A percentile compares a stretch with the other conserved stretches of the same genome.
Conservation (phyloP, 2,888 invertebrate species). For the Anagyrus pseudococci region DNA sequence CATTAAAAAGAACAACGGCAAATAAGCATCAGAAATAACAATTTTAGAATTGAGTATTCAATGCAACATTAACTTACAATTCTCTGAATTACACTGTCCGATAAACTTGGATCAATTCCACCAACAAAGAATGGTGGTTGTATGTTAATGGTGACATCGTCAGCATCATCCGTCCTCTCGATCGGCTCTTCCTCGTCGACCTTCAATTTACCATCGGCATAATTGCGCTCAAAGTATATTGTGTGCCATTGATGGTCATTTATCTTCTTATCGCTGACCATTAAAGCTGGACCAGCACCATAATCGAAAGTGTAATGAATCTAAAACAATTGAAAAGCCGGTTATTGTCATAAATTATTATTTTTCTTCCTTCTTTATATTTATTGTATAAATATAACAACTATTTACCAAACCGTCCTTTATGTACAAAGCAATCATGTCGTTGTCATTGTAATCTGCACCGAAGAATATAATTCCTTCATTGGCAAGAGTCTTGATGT, state of each 20-base stretch:
- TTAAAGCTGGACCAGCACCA: slow-evolving; percentile 69
- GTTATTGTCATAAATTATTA: neutral
- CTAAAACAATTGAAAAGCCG: slow-evolving; percentile 56
- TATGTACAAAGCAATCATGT: slow-evolving; percentile 80
- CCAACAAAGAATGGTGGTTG: slow-evolving; percentile 81
- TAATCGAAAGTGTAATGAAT: slow-evolving; percentile 76
- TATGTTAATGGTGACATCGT: slow-evolving; percentile 67
- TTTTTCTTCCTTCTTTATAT: neutral
- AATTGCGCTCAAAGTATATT: slow-evolving; percentile 71
- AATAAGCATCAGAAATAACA: slow-evolving; percentile 7
- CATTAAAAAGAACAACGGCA: slow-evolving; percentile 12
- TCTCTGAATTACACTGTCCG: slow-evolving; percentile 56
- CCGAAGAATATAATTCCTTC: slow-evolving; percentile 88
- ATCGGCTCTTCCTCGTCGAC: slow-evolving; percentile 70
- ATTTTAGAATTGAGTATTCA: neutral
- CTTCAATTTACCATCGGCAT: slow-evolving; percentile 70
- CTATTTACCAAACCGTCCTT: slow-evolving; percentile 74
- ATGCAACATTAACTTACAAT: slow-evolving; percentile 47
- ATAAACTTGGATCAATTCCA: slow-evolving; percentile 66
- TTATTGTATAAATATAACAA: too few species aligned
- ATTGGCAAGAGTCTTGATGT: slow-evolving; percentile 77
- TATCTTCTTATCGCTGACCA: slow-evolving; percentile 68
- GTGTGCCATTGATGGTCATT: slow-evolving; percentile 84
- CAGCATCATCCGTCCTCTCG: slow-evolving; percentile 64
- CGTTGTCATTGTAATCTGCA: slow-evolving; percentile 65